A percentile compares a stretch with the other conserved stretches of the same genome.
phyloP scores from a whole-genome alignment of 2,888 invertebrate species.

The Sisyra nigra region DNA sequence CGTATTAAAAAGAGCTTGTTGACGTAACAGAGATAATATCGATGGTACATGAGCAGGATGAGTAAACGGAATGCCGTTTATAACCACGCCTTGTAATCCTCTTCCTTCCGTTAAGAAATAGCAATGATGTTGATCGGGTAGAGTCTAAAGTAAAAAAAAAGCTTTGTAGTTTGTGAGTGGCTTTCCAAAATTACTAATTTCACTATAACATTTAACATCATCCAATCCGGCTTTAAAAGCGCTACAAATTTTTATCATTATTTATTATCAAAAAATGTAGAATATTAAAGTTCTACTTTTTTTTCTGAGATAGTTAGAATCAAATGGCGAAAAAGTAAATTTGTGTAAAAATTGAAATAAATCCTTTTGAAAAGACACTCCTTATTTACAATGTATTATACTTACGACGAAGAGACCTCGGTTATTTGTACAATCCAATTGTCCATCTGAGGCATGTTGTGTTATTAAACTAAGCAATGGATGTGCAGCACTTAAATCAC shows the following conservation, averaged over 20 bases:
- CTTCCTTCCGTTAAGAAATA: constrained; percentile 81
- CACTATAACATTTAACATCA: background rate
- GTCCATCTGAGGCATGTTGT: constrained; percentile 58
- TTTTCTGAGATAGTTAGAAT: too few relatives aligned
- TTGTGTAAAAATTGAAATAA: too few relatives aligned
- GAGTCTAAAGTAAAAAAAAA: constrained; percentile 38
- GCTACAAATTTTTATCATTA: too few relatives aligned
- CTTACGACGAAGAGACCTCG: constrained; percentile 74
- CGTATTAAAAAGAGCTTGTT: constrained; percentile 84
- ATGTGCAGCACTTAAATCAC: constrained; percentile 34
- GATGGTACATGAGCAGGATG: constrained; percentile 86
- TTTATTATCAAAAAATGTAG: too few relatives aligned
- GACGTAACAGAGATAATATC: constrained; percentile 67
- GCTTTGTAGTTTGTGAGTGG: too few relatives aligned
- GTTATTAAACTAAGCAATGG: constrained; percentile 66
- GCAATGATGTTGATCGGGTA: constrained; percentile 88
- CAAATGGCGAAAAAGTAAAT: too few relatives aligned
- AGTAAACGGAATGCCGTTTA: constrained; percentile 76
- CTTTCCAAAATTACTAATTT: background rate
- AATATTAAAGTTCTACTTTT: too few relatives aligned
- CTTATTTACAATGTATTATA: too few relatives aligned
- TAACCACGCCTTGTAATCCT: constrained; percentile 56
- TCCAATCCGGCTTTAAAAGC: background rate
- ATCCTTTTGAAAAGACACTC: too few relatives aligned
- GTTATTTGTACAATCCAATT: constrained; percentile 53